Evolutionary conservation across 2,797 vertebrate genomes (phyloP).

Genomic region (Sandelia bainsii): DNA sequence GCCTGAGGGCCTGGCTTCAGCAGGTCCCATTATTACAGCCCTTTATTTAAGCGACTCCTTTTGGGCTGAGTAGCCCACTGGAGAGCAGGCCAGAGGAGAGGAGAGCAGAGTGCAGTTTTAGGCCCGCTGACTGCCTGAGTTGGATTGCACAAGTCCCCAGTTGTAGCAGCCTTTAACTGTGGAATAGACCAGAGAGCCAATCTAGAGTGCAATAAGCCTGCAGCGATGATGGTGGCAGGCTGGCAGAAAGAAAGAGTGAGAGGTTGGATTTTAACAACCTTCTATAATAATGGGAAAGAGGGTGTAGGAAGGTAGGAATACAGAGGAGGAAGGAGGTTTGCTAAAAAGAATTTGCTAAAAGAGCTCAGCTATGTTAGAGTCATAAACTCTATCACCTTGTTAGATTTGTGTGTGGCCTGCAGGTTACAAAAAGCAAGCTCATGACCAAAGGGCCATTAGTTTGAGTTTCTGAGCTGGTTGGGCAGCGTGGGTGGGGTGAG

Average conservation of each 20-base stretch:
- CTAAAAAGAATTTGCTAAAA: constrained; percentile 64
- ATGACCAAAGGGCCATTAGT: constrained; percentile 36
- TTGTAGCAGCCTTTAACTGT: constrained; percentile 73
- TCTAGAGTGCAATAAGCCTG: constrained; percentile 80
- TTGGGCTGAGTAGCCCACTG: constrained; percentile 67
- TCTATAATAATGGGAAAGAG: constrained; percentile 65
- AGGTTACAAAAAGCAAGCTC: constrained; percentile 57
- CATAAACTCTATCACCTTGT: constrained; percentile 60
- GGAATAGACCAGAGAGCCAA: constrained; percentile 77
- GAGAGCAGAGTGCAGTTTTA: constrained; percentile 69
- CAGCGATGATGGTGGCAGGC: constrained; percentile 72
- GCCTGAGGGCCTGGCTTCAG: constrained; percentile 68
- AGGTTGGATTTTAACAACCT: constrained; percentile 78
- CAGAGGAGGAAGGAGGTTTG: constrained; percentile 43
- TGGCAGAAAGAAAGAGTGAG: constrained; percentile 61
- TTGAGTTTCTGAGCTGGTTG: constrained; percentile 48
- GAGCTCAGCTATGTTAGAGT: constrained; percentile 60
- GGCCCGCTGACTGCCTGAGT: constrained; percentile 64
- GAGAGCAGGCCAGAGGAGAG: constrained; percentile 68
- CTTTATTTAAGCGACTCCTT: constrained; percentile 78
- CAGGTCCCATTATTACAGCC: constrained; percentile 75
- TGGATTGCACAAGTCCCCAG: constrained; percentile 71
- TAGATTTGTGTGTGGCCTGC: constrained; percentile 49
- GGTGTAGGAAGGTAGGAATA: constrained; percentile 42
- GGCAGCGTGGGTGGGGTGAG: constrained; percentile 31